A percentile compares a stretch with the other conserved stretches of the same genome.
Conservation (phyloP, 1,140 invertebrate species). For the Coenobita brevimanus region DNA sequence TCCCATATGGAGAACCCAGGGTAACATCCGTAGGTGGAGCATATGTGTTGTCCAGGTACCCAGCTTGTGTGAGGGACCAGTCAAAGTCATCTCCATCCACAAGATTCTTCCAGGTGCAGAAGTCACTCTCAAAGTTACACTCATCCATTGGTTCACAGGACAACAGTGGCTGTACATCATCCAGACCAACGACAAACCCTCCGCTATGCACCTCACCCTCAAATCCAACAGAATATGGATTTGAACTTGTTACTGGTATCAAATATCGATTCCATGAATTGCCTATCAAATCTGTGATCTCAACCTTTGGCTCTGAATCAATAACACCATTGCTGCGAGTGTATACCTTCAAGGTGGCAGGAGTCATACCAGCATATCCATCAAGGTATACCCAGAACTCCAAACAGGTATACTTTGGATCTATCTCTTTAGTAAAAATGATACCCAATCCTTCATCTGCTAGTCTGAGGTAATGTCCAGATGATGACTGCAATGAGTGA, state of each 20-base stretch:
- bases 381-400: constrained; percentile 54
- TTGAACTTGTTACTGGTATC: constrained; percentile 10
- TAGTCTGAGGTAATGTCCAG: constrained; percentile 42
- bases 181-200: constrained; percentile 31
- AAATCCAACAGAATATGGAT: constrained; percentile 45
- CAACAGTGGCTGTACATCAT: constrained; percentile 46
- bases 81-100: constrained; percentile 56
- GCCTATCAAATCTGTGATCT: constrained; percentile 9
- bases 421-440: constrained; percentile 39
- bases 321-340: background rate
- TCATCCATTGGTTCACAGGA: constrained; percentile 51
- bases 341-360: constrained; percentile 29
- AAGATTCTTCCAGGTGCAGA: constrained; percentile 54
- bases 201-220: constrained; percentile 3
- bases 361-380: background rate
- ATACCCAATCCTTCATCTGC: constrained; percentile 15
- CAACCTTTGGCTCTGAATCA: constrained; percentile 4
- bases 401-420: constrained; percentile 51
- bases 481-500: constrained; percentile 38
- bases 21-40: constrained; percentile 50
- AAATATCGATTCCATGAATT: constrained; percentile 30
- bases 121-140: constrained; percentile 56
- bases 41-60: constrained; percentile 29
- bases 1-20: constrained; percentile 36
- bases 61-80: constrained; percentile 30